Percentiles rank a stretch among this genome's conserved stretches.
Evolutionary conservation across 2,888 invertebrate species (phyloP).

Genomic region (Druceiella hillmani): DNA sequence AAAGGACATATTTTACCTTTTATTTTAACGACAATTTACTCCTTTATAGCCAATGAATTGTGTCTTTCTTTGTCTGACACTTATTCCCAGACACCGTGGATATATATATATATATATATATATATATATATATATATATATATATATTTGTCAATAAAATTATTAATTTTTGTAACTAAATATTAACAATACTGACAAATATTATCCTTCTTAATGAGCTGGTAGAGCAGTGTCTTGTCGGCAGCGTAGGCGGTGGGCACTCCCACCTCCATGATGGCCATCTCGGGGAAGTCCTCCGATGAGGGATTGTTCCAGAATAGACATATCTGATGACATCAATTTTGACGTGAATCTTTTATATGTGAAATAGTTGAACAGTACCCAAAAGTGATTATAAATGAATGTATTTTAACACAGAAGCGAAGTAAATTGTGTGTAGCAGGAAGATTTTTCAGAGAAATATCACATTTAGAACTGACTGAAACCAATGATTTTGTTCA

Average conservation of each 20-base stretch:
- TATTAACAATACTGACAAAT: slow-evolving; percentile 35
- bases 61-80: too few relatives aligned
- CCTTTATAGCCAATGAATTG: too few relatives aligned
- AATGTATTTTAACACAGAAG: neutral
- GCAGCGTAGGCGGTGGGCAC: slow-evolving; percentile 61
- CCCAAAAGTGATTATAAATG: neutral
- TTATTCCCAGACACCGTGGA: too few relatives aligned
- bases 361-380: neutral
- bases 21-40: too few relatives aligned
- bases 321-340: slow-evolving; percentile 31
- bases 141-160: too few relatives aligned
- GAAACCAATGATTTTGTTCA: too few relatives aligned
- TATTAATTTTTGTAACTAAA: too few relatives aligned
- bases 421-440: neutral
- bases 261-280: slow-evolving; percentile 56
- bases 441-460: too few relatives aligned
- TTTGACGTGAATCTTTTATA: neutral
- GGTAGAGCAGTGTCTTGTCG: slow-evolving; percentile 52
- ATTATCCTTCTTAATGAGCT: slow-evolving; percentile 39
- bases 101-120: too few relatives aligned
- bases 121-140: too few relatives aligned
- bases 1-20: too few relatives aligned
- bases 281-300: slow-evolving; percentile 37
- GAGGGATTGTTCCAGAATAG: slow-evolving; percentile 32
- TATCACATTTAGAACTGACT: too few relatives aligned